These are phyloP conservation scores for Erpornis zantholeuca DNA, from an alignment of 2,113 vertebrate species.

Conservation along the genomic window DNA sequence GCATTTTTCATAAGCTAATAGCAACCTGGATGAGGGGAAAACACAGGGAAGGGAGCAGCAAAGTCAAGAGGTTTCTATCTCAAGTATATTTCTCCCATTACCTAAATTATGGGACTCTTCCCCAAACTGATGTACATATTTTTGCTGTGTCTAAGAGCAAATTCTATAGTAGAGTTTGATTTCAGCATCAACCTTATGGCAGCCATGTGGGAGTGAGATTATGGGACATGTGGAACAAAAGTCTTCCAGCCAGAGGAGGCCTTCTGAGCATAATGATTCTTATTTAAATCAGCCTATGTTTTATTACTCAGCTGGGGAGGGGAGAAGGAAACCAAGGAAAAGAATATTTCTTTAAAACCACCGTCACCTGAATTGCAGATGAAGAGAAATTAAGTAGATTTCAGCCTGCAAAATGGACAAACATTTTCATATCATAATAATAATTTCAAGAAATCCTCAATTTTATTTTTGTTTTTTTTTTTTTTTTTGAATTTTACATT, in stretches of 20 bases:
- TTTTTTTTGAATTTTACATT: background rate
- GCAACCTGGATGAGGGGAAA: constrained; percentile 31
- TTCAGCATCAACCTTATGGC: constrained; percentile 54
- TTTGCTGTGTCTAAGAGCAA: constrained; percentile 34
- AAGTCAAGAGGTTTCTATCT: constrained; percentile 54
- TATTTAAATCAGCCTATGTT: constrained; percentile 70
- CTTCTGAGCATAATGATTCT: constrained; percentile 70
- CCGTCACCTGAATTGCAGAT: constrained; percentile 50
- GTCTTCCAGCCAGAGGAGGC: constrained; percentile 63
- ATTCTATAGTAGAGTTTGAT: constrained; percentile 49
- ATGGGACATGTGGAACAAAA: constrained; percentile 65
- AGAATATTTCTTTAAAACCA: constrained; percentile 50
- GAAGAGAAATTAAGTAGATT: constrained; percentile 49
- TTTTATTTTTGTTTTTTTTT: background rate
- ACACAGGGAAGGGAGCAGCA: background rate
- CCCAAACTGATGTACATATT: constrained; percentile 38
- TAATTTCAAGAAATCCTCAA: background rate
- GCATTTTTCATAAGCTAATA: constrained; percentile 68
- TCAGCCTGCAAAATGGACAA: constrained; percentile 43
- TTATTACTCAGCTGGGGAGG: constrained; percentile 64
- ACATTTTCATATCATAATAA: constrained; percentile 44
- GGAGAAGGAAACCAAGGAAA: constrained; percentile 32
- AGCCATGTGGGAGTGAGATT: constrained; percentile 53
- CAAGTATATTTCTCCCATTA: constrained; percentile 43
- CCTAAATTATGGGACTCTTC: background rate